Percentiles rank a stretch among this genome's conserved stretches.
phyloP scores from a whole-genome alignment of 2,888 invertebrate genomes.

The Anorthoa munda region DNA sequence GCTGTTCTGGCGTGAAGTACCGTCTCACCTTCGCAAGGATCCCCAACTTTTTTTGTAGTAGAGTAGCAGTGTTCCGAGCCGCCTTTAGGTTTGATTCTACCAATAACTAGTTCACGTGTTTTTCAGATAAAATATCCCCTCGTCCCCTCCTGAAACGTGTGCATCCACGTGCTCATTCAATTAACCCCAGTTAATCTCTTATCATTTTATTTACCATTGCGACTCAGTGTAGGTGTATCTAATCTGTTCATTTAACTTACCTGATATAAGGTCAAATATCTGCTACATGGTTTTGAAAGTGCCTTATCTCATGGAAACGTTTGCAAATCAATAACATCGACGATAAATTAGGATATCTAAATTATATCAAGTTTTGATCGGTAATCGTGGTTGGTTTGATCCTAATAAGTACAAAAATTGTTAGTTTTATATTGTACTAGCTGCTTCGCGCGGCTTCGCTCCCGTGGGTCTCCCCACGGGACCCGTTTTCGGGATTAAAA shows the following conservation, averaged over 20 bases:
- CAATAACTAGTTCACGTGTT: not conserved
- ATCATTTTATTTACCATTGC: slow-evolving; percentile 32
- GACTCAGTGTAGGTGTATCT: slow-evolving; percentile 42
- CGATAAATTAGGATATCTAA: not conserved
- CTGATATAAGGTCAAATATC: slow-evolving; percentile 8
- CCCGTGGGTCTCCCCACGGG: no score
- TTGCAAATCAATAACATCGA: slow-evolving; percentile 26
- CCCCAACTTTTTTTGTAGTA: no score
- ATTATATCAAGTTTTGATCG: not conserved
- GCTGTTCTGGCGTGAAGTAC: no score
- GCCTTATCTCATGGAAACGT: slow-evolving; percentile 30
- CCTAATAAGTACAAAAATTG: no score
- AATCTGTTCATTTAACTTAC: slow-evolving; percentile 31
- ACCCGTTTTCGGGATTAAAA: no score
- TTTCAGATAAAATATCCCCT: not conserved
- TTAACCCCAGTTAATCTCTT: slow-evolving; percentile 45
- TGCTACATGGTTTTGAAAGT: slow-evolving; percentile 7
- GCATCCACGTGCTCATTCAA: slow-evolving; percentile 29
- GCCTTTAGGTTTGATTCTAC: no score
- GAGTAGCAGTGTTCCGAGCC: no score
- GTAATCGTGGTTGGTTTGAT: not conserved
- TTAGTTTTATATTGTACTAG: no score
- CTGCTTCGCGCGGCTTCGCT: no score
- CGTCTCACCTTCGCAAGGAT: no score
- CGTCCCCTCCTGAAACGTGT: not conserved